Evolutionary conservation across 2,888 invertebrate species (phyloP).

Genomic region (Drosophila conformis): DNA sequence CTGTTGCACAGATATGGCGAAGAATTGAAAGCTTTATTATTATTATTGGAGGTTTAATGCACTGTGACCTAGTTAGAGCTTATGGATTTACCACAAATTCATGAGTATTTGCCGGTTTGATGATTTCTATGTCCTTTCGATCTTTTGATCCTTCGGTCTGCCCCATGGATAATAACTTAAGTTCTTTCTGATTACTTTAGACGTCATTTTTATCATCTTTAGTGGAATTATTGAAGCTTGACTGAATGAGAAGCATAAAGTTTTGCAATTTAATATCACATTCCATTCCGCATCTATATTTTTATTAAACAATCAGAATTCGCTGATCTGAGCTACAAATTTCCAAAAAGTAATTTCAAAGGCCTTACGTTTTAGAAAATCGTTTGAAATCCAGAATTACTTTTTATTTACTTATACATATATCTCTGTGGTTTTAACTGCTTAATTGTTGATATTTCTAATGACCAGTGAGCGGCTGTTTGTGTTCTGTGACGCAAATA

Average conservation of each 20-base stretch:
- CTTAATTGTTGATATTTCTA: conserved; percentile 23
- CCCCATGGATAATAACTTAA: not conserved
- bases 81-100: not conserved
- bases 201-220: not conserved
- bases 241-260: not conserved
- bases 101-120: not conserved
- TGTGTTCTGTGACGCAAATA: conserved; percentile 43
- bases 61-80: not conserved
- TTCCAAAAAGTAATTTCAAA: too few relatives aligned
- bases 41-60: not conserved
- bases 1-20: not conserved
- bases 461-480: conserved; percentile 21
- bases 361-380: not conserved
- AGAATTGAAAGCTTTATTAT: not conserved
- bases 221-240: not conserved
- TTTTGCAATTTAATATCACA: not conserved
- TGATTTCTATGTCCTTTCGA: not conserved
- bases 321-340: not conserved
- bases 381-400: not conserved
- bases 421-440: conserved; percentile 7
- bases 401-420: not conserved
- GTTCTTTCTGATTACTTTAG: not conserved
- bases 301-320: not conserved
- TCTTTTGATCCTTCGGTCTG: not conserved
- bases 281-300: not conserved